These are phyloP conservation scores for Labeo rohita DNA, from an alignment of 2,113 vertebrate species.

Conservation along the genomic window DNA sequence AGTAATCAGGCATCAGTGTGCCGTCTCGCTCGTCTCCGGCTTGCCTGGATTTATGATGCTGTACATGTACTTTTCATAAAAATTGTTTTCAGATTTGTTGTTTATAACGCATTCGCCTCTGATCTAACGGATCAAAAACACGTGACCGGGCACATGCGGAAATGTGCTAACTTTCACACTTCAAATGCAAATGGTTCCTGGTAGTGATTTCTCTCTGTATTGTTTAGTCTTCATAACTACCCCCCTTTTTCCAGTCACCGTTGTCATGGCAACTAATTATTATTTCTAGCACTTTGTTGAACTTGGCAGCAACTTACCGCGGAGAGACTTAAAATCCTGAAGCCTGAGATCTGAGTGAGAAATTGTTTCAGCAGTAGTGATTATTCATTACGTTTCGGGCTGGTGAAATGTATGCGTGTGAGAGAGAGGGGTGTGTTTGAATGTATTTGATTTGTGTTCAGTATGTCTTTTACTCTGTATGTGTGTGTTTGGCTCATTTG, in stretches of 20 bases:
- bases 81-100: background rate
- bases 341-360: slow-evolving; percentile 30
- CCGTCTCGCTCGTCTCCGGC: background rate
- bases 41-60: background rate
- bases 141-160: background rate
- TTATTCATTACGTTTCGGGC: slow-evolving; percentile 32
- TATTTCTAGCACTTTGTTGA: slow-evolving; percentile 60
- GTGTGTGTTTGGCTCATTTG: slow-evolving; percentile 7
- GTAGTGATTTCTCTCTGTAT: slow-evolving; percentile 46
- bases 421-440: slow-evolving; percentile 22
- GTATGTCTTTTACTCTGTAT: slow-evolving; percentile 16
- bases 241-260: slow-evolving; percentile 32
- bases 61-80: no score
- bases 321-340: slow-evolving; percentile 47
- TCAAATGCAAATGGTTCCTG: slow-evolving; percentile 56
- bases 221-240: slow-evolving; percentile 50
- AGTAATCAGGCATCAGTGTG: background rate
- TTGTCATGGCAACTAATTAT: slow-evolving; percentile 61
- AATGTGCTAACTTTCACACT: slow-evolving; percentile 49
- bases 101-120: no score
- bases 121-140: background rate
- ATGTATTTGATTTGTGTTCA: slow-evolving; percentile 40
- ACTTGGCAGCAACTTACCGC: slow-evolving; percentile 57
- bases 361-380: slow-evolving; percentile 32
- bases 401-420: slow-evolving; percentile 12